A percentile compares a stretch with the other conserved stretches of the same genome.
These are phyloP conservation scores for Octodonta nipae DNA, from an alignment of 2,888 invertebrate species.

Conservation along the genomic window DNA sequence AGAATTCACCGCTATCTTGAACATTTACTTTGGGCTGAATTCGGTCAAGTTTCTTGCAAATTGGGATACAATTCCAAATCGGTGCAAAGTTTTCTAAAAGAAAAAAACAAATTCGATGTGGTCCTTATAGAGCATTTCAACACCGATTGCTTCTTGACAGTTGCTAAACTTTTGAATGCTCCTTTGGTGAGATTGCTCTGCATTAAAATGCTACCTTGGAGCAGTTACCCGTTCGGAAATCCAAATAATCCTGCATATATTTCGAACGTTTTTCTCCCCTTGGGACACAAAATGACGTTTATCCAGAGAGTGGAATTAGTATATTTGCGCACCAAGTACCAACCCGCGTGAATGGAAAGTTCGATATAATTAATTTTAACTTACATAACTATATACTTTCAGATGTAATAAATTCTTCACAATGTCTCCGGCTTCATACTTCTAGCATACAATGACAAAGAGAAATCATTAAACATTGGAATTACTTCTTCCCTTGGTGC, in stretches of 20 bases:
- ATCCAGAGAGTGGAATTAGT: constrained; percentile 17
- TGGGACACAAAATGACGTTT: constrained; percentile 20
- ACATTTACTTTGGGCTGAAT: not conserved
- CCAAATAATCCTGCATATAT: constrained; percentile 35
- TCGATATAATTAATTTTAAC: too few relatives aligned
- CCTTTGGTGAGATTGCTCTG: constrained; percentile 31
- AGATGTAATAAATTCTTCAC: too few relatives aligned
- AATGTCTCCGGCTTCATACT: too few relatives aligned
- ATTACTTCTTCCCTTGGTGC: too few relatives aligned
- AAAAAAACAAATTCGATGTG: constrained; percentile 28
- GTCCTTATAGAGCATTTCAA: not conserved
- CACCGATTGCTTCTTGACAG: not conserved
- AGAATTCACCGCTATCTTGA: not conserved
- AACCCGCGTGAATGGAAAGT: too few relatives aligned
- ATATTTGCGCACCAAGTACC: too few relatives aligned
- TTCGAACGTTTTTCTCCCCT: constrained; percentile 31
- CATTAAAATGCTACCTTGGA: constrained; percentile 29
- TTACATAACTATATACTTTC: too few relatives aligned
- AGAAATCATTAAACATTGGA: too few relatives aligned
- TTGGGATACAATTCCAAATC: constrained; percentile 5
- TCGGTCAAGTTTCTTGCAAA: constrained; percentile 7
- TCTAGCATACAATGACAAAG: too few relatives aligned
- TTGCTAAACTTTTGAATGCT: not conserved
- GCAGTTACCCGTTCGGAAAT: constrained; percentile 33
- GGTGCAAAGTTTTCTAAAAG: constrained; percentile 30